Base-by-base conservation (phyloP, 92 coral and sea anemone genomes). In the Epizoanthus stellaris region DNA sequence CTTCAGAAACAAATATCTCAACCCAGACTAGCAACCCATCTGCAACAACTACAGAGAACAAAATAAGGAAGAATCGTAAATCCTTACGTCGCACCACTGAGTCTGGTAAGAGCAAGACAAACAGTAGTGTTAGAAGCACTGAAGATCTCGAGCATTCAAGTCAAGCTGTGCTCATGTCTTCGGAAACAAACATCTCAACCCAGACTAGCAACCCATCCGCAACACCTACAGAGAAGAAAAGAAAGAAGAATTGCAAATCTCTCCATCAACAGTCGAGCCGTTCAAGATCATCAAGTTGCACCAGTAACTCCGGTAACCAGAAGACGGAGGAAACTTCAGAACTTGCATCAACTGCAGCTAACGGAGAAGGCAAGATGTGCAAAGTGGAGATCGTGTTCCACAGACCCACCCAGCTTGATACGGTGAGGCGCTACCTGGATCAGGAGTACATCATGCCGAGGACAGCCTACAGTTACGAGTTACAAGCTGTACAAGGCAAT, bases 401-500 rank as follows among this genome's bases (percentile, higher is more conserved):
- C 5, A 75, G 67, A 43, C 2, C 40, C 65, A 75, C 67, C 1
- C 47, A 75, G 8, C 80, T 58, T 13, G 23, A 54, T 7, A 16
- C 13, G 3, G 64, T 75, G 12, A 4, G 17, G 64, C 63, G 64
- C 49, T 75, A 75, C 59, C 47, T 75, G 45, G 49, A 17, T 15
- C 73, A 68, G 38, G 67, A 75, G 6, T 17, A 56, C 52, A 53
- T 75, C 52, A 75, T 75, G 64, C 64, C 80, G 5, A 75, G 1
- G 36, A 34, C 36, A 15, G 6, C 6, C 9, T 75, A 75, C 67
- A 75, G 39, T 15, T 57, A 75, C 49, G 30, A 75, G 52, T 5
- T 75, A 17, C 49, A 75, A 75, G 17, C 42, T 16, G 45, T 21
- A 53, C 43, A 54, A 57, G 19, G 9, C 12, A 75, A 56, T 21